These are phyloP conservation scores for Melanotaenia parkinsoni DNA, from an alignment of 2,797 vertebrate genomes.

Conservation along the genomic window DNA sequence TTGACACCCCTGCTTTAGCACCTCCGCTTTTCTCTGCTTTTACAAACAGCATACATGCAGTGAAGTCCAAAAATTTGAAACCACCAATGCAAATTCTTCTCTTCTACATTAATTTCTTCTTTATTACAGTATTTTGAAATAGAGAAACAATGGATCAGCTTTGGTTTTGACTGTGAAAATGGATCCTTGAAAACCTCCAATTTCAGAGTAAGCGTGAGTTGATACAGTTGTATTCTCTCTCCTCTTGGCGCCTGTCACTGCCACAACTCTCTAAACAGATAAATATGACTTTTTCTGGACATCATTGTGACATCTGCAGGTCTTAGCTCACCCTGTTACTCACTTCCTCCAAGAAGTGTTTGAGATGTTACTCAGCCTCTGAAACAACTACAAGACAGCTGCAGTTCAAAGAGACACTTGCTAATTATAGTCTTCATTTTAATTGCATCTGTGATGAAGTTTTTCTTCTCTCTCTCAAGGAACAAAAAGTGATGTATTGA, in stretches of 20 bases:
- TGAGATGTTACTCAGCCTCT: neutral
- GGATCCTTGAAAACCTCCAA: neutral
- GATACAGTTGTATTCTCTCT: neutral
- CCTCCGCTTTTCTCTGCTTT: no score
- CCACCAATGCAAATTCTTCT: no score
- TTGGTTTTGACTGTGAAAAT: neutral
- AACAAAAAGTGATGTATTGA: neutral
- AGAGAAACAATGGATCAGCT: neutral
- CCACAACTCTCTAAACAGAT: neutral
- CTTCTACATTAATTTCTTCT: no score
- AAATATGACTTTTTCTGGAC: neutral
- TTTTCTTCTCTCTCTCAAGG: neutral
- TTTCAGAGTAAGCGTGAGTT: neutral
- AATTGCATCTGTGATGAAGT: slow-evolving; percentile 3
- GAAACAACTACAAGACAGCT: neutral
- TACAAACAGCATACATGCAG: no score
- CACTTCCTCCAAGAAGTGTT: neutral
- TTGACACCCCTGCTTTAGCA: no score
- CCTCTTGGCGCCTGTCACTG: neutral
- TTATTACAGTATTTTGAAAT: neutral
- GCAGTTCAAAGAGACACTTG: neutral
- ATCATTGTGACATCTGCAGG: no score
- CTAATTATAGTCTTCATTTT: neutral
- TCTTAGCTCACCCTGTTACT: no score
- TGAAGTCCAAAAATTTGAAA: no score